Conservation (phyloP, 1,140 invertebrate genomes). For the Drosophila saltans region DNA sequence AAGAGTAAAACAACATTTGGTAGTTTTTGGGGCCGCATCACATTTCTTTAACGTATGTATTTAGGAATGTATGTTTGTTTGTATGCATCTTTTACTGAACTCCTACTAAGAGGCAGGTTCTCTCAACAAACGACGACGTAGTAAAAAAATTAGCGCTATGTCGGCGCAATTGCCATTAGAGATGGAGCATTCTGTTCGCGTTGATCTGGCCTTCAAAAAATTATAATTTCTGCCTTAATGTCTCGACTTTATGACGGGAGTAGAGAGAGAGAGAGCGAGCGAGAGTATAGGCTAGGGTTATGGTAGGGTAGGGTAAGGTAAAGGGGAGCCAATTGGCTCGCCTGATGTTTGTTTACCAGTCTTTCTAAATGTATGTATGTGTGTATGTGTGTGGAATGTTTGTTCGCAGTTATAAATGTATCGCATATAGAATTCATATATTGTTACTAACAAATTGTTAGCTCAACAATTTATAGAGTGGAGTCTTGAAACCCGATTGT, state of each 20-base stretch:
- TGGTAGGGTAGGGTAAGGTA: not conserved
- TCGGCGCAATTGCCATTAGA: constrained; percentile 67
- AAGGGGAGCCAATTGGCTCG: constrained; percentile 42
- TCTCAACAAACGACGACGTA: constrained; percentile 50
- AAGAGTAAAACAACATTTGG: not conserved
- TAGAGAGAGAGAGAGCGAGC: not conserved
- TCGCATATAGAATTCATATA: constrained; percentile 62
- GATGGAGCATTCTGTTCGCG: constrained; percentile 41
- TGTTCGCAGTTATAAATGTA: constrained; percentile 12
- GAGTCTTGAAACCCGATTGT: constrained; percentile 18
- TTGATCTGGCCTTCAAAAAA: constrained; percentile 72
- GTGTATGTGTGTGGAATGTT: constrained; percentile 20
- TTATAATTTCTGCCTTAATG: constrained; percentile 78
- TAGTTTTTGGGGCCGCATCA: constrained; percentile 2
- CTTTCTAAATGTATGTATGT: constrained; percentile 3
- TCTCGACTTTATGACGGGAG: constrained; percentile 27
- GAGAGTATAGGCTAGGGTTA: not conserved
- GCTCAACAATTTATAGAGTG: constrained; percentile 46
- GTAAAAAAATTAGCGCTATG: constrained; percentile 46
- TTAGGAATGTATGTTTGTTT: too few relatives aligned
- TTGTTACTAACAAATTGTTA: constrained; percentile 72
- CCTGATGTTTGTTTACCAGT: constrained; percentile 58
- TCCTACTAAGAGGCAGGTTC: not conserved
- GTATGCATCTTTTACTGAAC: not conserved
- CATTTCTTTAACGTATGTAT: constrained; percentile 25